Evolutionary conservation across 2,888 invertebrate genomes (phyloP), one percentile per base, ranked within the genome.

Genomic region (Tachina grossa): DNA sequence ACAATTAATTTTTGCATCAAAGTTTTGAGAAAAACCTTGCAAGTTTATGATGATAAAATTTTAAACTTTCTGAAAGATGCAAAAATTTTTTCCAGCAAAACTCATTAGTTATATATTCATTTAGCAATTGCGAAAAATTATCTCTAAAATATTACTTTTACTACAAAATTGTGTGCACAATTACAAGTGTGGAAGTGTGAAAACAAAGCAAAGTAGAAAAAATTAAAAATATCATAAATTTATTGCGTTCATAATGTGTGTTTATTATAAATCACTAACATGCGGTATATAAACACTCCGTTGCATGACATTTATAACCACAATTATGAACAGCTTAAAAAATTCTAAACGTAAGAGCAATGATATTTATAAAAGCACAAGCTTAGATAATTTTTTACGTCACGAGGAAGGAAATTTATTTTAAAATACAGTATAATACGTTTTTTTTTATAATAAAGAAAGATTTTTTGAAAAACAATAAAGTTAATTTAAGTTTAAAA

Each of bases 261-360:
- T 49, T n/a, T 66, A 16, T 66, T 49, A 51, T 66, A 51, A 66
- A 65, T 65, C 10, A 65, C 65, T 47, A n/a, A 66, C 47, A 49
- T 66, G 65, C 31, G 47, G 65, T 66, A n/a, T 49, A 51, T 51
- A 49, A 31, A 39, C 39, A 13, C 31, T 31, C 6, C 31, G 51
- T 39, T 10, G 31, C 11, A 39, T 51, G 22, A 39, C 39, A 39
- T 16, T 31, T 49, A 51, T 11, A 39, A 39, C n/a, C 31, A 49
- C 1, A 66, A 66, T 66, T 66, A 39, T 39, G 16, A 49, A 66
- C 1, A 49, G 31, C 39, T 39, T 51, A 47, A 16, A 13, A 39
- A n/a, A 39, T 39, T 11, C 31, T 1, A 16, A 31, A 51, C 1
- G 8, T 10, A 13, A 39, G 39, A 39, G 11, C 39, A n/a, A 1